These are phyloP conservation scores for Nyctibius grandis DNA, from an alignment of 2,797 vertebrate species.

Conservation along the genomic window DNA sequence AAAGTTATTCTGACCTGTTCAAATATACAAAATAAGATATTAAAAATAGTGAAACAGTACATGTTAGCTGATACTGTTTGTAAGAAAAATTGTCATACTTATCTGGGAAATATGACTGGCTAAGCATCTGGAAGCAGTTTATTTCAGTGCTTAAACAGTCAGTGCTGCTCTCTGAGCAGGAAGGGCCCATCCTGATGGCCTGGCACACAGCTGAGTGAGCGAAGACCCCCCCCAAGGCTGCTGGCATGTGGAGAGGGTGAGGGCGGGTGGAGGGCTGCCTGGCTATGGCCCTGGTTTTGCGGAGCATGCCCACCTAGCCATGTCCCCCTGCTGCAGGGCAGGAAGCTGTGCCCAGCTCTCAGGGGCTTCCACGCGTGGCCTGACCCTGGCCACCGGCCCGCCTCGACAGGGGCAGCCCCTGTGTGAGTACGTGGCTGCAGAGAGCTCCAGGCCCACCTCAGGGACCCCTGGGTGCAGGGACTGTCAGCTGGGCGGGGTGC, in stretches of 20 bases:
- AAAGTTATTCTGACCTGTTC: neutral
- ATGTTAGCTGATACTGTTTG: neutral
- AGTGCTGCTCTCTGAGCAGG: neutral
- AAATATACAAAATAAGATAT: neutral
- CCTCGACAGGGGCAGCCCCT: neutral
- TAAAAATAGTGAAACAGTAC: neutral
- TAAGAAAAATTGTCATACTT: neutral
- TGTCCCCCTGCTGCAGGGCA: neutral
- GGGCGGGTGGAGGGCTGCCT: neutral
- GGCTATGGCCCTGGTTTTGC: rapidly evolving
- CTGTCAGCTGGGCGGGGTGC: neutral
- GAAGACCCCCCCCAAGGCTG: neutral
- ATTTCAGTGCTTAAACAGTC: neutral
- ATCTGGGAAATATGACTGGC: neutral
- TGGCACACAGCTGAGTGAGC: neutral
- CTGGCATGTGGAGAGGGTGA: rapidly evolving
- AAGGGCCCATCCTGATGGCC: rapidly evolving
- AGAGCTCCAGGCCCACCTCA: neutral
- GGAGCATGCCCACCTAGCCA: neutral
- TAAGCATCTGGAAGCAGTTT: neutral
- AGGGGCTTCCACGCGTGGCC: neutral
- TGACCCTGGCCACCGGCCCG: neutral
- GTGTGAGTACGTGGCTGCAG: neutral
- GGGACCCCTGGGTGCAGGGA: neutral
- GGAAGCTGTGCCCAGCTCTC: neutral